A percentile compares a stretch with the other conserved stretches of the same genome.
Conservation (phyloP, 92 coral and sea anemone species). For the Isaurus tuberculatus region DNA sequence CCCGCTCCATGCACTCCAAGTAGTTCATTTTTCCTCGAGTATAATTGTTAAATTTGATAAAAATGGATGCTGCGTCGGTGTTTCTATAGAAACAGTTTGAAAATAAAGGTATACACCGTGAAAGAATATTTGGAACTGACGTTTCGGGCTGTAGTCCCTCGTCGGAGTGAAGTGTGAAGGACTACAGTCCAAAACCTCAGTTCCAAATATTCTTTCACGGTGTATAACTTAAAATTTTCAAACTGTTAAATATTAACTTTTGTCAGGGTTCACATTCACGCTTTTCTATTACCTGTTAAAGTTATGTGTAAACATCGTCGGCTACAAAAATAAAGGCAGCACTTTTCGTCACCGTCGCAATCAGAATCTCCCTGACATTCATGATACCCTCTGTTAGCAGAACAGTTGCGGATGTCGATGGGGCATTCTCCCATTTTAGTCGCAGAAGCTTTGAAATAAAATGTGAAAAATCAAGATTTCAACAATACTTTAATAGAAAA, state of each 20-base stretch:
- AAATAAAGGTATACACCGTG: too few relatives aligned
- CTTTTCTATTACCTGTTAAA: background rate
- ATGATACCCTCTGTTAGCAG: slow-evolving; percentile 25
- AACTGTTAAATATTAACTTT: background rate
- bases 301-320: slow-evolving; percentile 25
- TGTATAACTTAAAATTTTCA: too few relatives aligned
- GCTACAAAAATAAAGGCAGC: slow-evolving; percentile 50
- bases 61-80: too few relatives aligned
- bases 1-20: too few relatives aligned
- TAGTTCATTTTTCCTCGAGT: too few relatives aligned
- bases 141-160: too few relatives aligned
- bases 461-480: background rate
- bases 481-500: background rate
- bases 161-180: too few relatives aligned
- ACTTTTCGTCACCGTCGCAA: slow-evolving; percentile 57
- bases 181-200: too few relatives aligned
- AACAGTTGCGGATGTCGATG: slow-evolving; percentile 54
- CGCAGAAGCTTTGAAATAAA: slow-evolving; percentile 7
- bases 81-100: too few relatives aligned
- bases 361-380: slow-evolving; percentile 57
- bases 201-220: too few relatives aligned
- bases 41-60: too few relatives aligned
- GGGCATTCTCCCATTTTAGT: slow-evolving; percentile 61
- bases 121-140: too few relatives aligned
- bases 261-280: background rate